A percentile compares a stretch with the other conserved stretches of the same genome.
These are phyloP conservation scores for Cladopsammia gracilis DNA, from an alignment of 64 coral and sea anemone species.

Conservation along the genomic window DNA sequence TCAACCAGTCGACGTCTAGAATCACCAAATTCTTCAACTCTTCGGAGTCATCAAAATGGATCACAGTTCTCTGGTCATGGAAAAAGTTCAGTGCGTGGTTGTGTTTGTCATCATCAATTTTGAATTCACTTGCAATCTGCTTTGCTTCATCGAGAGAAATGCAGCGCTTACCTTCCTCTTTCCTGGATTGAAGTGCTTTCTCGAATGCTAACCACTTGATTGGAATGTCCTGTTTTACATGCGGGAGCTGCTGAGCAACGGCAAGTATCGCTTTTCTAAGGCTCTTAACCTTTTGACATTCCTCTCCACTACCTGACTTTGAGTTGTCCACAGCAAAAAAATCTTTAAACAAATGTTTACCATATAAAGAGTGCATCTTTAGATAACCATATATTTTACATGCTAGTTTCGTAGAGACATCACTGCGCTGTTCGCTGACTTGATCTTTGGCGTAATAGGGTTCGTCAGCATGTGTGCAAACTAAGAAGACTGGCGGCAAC, in stretches of 20 bases:
- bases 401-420: not conserved
- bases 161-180: not conserved
- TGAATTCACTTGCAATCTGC: not conserved
- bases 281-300: not conserved
- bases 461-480: no score
- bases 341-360: not conserved
- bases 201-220: not conserved
- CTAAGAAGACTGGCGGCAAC: no score
- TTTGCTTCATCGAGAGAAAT: not conserved
- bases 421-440: no score
- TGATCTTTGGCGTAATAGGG: no score
- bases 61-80: not conserved
- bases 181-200: not conserved
- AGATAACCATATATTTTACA: not conserved
- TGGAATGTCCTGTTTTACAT: not conserved
- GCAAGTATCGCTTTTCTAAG: not conserved
- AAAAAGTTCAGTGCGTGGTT: not conserved
- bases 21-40: not conserved
- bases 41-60: not conserved
- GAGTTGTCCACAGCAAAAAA: not conserved
- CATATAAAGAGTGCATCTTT: not conserved
- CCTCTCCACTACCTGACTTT: not conserved
- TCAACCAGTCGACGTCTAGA: not conserved
- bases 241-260: not conserved
- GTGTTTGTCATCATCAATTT: not conserved